Base-by-base conservation (phyloP, 2,888 invertebrate species). In the Neuroscelio doddi region DNA sequence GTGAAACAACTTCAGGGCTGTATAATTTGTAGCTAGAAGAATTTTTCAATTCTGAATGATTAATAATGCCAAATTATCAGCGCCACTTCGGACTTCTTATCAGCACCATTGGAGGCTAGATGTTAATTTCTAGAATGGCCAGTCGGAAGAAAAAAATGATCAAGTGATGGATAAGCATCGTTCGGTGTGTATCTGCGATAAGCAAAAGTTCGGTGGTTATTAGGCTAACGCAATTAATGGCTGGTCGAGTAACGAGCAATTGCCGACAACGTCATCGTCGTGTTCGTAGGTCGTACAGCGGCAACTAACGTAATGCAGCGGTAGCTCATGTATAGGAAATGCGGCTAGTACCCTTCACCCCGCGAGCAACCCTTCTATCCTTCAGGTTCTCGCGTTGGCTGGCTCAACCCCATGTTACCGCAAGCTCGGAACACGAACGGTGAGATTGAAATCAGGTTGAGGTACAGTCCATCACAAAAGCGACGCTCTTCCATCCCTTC, bases 341-440 rank as follows among this genome's bases (percentile, higher is more conserved):
- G 67, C 55, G 59, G 52, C 59, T 51, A 55, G 42, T 62, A 55
- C 57, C 64, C 65, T 36, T 36, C 32, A 8, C 21, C 21, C 47
- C 10, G 45, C 14, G 10, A 32, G 10, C 32, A 39, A 32, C 56
- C 44, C 52, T 53, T 61, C 29, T 24, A 34, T 45, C 50, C 50
- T 44, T 38, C 38, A 27, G 45, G 64, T 61, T 73, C 71, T 69
- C 71, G 58, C 49, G 8, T 50, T 14, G 42, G 30, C 21, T 21
- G 34, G 12, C 16, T 57, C 57, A 36, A 50, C 34, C 56, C 27
- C 34, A 42, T 32, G 50, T 34, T 57, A 50, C 42, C 41, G 50
- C 73, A 73, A 71, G 46, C 73, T 64, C 68, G 73, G 64, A 69
- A 71, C 75, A 74, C 71, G 75, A 75, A 73, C 59, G 64, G 59